Conservation (phyloP, 2,888 invertebrate species). For the Mylabris sibirica region DNA sequence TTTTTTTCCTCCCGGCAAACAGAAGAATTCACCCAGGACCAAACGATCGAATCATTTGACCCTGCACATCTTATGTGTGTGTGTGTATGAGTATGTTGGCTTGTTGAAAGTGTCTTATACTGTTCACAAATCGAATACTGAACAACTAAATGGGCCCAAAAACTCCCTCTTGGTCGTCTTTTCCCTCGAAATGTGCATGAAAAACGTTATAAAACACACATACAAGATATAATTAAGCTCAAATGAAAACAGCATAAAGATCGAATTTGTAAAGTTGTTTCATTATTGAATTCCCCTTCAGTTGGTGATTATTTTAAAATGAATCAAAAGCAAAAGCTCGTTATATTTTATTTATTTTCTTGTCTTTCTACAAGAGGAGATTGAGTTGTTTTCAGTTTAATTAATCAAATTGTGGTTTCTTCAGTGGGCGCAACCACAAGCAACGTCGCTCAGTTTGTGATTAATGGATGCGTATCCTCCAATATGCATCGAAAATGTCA, state of each 20-base stretch:
- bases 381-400: slow-evolving; percentile 4
- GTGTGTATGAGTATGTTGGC: neutral
- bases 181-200: neutral
- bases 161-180: neutral
- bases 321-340: neutral
- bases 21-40: slow-evolving; percentile 29
- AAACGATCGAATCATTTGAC: slow-evolving; percentile 22
- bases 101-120: neutral
- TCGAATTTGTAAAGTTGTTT: neutral
- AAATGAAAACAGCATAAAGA: neutral
- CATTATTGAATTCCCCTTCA: neutral
- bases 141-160: neutral
- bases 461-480: neutral
- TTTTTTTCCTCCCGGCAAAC: neutral
- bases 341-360: neutral
- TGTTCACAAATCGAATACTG: neutral
- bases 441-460: neutral
- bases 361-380: neutral
- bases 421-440: neutral
- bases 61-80: no score
- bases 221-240: neutral
- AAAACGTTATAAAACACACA: neutral
- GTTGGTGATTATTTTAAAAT: neutral
- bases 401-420: slow-evolving; percentile 9
- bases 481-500: slow-evolving; percentile 14